Percentiles rank a stretch among this genome's conserved stretches.
phyloP scores from a whole-genome alignment of 2,797 vertebrate species.

The Hafferia zeledoni region DNA sequence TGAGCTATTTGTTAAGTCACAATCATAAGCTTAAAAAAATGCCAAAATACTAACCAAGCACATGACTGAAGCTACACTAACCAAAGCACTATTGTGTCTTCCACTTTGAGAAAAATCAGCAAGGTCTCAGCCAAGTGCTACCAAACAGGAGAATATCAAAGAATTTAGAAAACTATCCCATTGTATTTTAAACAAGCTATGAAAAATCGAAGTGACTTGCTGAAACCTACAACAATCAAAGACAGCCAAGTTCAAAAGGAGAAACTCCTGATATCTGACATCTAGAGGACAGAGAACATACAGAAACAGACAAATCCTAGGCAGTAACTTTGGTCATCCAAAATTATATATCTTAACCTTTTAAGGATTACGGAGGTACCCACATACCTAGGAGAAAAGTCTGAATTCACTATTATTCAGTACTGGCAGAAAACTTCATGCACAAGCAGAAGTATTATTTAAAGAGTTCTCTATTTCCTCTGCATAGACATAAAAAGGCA shows the following conservation, averaged over 20 bases:
- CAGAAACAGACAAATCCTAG: background rate
- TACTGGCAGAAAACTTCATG: background rate
- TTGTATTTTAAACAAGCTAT: background rate
- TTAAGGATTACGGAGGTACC: background rate
- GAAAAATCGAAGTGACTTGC: background rate
- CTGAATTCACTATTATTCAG: background rate
- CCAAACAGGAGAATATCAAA: background rate
- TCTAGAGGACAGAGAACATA: background rate
- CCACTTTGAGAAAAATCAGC: background rate
- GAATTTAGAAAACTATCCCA: background rate
- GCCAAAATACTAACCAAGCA: background rate
- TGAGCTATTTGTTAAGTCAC: background rate
- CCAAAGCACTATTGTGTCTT: background rate
- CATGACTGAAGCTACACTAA: background rate
- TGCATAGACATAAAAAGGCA: background rate
- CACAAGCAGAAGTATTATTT: background rate
- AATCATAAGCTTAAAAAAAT: background rate
- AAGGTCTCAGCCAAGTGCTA: background rate
- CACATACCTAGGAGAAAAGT: background rate
- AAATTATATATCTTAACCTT: background rate
- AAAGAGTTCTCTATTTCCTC: background rate
- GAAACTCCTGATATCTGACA: background rate
- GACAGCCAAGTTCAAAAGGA: background rate
- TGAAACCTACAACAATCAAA: background rate
- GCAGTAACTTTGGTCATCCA: background rate